Evolutionary conservation across 2,888 invertebrate genomes (phyloP).

Genomic region (Stomorhina lunata): DNA sequence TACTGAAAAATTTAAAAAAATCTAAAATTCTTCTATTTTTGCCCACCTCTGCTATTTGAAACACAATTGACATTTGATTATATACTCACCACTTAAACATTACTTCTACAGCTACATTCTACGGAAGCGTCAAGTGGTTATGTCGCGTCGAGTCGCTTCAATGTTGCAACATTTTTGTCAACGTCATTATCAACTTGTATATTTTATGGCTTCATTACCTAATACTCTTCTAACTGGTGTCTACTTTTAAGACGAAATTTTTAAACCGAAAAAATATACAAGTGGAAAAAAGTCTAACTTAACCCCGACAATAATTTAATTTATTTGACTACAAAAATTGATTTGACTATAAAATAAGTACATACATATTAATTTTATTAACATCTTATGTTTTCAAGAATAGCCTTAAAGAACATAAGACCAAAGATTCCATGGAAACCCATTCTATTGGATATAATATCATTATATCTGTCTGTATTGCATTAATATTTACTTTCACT

Average conservation of each 20-base stretch:
- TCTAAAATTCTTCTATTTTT: too few relatives aligned
- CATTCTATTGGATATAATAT: too few relatives aligned
- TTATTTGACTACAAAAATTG: not conserved
- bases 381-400: too few relatives aligned
- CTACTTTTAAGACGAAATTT: constrained; percentile 18
- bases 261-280: constrained; percentile 19
- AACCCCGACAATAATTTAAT: not conserved
- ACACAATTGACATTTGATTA: constrained; percentile 6
- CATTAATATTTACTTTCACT: too few relatives aligned
- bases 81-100: not conserved
- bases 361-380: too few relatives aligned
- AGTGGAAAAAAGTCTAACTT: constrained; percentile 9
- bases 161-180: constrained; percentile 67
- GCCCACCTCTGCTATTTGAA: not conserved
- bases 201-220: constrained; percentile 61
- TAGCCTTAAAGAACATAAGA: too few relatives aligned
- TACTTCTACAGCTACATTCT: constrained; percentile 16
- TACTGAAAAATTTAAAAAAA: too few relatives aligned
- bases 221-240: constrained; percentile 35
- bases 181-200: constrained; percentile 56
- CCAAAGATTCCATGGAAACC: too few relatives aligned
- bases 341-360: too few relatives aligned
- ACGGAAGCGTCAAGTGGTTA: constrained; percentile 69
- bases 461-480: too few relatives aligned
- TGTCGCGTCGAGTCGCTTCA: constrained; percentile 66